Evolutionary conservation across 64 coral and sea anemone genomes (phyloP).

Genomic region (Astreopora myriophthalma): DNA sequence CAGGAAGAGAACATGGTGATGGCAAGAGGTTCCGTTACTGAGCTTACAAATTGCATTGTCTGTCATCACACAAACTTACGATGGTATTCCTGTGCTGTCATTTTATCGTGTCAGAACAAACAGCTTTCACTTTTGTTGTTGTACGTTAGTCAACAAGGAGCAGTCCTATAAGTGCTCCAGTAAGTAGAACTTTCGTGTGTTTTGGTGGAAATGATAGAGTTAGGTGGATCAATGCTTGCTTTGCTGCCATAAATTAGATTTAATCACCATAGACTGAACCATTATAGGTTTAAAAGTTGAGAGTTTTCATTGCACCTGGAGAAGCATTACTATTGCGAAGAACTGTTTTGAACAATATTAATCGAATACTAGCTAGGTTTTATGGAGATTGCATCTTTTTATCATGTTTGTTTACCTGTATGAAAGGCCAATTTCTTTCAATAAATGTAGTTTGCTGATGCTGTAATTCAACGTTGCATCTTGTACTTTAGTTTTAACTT

Average conservation of each 20-base stretch:
- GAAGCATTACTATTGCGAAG: neutral
- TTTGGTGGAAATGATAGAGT: too few species aligned
- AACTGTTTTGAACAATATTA: neutral
- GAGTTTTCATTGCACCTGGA: neutral
- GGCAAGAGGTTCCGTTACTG: slow-evolving; percentile 54
- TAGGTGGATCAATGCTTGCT: neutral
- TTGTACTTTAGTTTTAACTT: too few species aligned
- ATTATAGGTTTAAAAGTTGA: neutral
- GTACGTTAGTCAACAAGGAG: neutral
- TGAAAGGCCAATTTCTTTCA: slow-evolving; percentile 1
- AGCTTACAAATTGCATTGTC: neutral
- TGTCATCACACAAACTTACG: neutral
- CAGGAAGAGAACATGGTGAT: slow-evolving; percentile 77
- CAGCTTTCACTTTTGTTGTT: neutral
- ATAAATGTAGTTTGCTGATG: neutral
- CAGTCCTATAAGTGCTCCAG: neutral
- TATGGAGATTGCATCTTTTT: neutral
- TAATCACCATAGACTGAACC: neutral
- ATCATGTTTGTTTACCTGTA: neutral
- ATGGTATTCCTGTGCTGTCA: neutral
- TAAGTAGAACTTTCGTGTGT: neutral
- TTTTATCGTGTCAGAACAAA: neutral
- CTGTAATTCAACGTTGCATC: neutral
- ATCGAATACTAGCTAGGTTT: neutral
- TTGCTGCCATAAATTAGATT: neutral